A percentile compares a stretch with the other conserved stretches of the same genome.
Evolutionary conservation across 2,797 vertebrate species (phyloP).

Genomic region (Bothrops alternatus): DNA sequence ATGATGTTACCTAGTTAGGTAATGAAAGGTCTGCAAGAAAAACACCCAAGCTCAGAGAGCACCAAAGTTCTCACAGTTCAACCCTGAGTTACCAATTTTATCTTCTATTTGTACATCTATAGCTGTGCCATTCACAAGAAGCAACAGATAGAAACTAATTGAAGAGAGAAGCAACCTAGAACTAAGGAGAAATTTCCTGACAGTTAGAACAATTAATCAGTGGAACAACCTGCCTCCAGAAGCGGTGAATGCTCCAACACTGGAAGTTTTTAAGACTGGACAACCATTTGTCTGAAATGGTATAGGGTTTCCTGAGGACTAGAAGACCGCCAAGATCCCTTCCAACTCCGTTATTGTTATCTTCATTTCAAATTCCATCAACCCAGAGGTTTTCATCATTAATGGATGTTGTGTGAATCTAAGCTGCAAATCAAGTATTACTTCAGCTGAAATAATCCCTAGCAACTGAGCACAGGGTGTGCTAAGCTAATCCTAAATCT

Average conservation of each 20-base stretch:
- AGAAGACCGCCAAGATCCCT: too few species aligned
- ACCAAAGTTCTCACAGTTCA: not conserved
- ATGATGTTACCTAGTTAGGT: not conserved
- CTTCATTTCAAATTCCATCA: not conserved
- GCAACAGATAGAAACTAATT: too few species aligned
- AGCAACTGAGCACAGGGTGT: not conserved
- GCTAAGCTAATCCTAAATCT: not conserved
- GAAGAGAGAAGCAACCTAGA: too few species aligned
- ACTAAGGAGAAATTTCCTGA: too few species aligned
- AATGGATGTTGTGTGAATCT: not conserved
- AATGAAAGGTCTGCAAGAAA: not conserved
- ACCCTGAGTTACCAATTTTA: not conserved
- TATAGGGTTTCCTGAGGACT: too few species aligned
- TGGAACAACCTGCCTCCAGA: too few species aligned
- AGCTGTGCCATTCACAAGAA: not conserved
- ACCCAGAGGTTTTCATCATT: not conserved
- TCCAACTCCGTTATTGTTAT: too few species aligned
- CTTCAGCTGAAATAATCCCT: not conserved
- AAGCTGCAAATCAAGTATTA: not conserved
- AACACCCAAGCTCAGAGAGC: not conserved
- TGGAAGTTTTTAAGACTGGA: too few species aligned
- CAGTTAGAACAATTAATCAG: too few species aligned
- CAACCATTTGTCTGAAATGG: too few species aligned
- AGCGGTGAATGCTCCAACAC: too few species aligned
- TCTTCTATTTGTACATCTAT: not conserved